Evolutionary conservation across 1,140 invertebrate genomes (phyloP), one percentile per base, ranked within the genome.

Genomic region (Orius laevigatus): DNA sequence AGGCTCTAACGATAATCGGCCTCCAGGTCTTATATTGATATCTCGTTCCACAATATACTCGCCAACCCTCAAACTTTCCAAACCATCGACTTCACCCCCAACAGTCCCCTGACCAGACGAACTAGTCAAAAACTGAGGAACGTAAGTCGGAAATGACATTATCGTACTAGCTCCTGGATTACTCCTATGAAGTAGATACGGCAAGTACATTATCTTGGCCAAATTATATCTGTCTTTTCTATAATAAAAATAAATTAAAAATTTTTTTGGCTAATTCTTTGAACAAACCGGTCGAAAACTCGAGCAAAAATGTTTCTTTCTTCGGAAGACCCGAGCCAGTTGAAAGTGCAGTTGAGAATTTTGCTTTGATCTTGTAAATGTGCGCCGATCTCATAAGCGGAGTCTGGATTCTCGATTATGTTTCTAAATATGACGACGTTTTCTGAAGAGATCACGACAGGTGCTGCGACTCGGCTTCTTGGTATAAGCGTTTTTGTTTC

Each of bases 351-450:
- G 62, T 96, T 88, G 6, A 98, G 84, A n/a, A 77, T 69, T 64
- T 86, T 81, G 55, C 88, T 92, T 59, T 95, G 93, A 62, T 96
- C 91, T 57, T 85, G 79, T 2, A 97, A 68, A 60, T 98, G 93
- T 1, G 89, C 93, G 1, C 89, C 91, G 41, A 99, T 81, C 69
- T 98, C 94, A 61, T 86, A 98, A 47, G 72, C 75, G 11, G 89
- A 90, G 43, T 83, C 76, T 1, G 78, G 79, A 69, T 99, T 98
- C 48, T 89, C 75, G 38, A 99, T 75, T 50, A 91, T 86, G 63
- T 99, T 99, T 50, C 93, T 70, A 56, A 75, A 89, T 2, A 98
- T 72, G 38, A 81, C 70, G 0, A 95, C 78, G 62, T 98, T 98
- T 49, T 84, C 85, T 0, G 88, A 91, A 0, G 89, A 78, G 32